phyloP scores from a whole-genome alignment of 2,113 vertebrate genomes.

The Cacatua alba region DNA sequence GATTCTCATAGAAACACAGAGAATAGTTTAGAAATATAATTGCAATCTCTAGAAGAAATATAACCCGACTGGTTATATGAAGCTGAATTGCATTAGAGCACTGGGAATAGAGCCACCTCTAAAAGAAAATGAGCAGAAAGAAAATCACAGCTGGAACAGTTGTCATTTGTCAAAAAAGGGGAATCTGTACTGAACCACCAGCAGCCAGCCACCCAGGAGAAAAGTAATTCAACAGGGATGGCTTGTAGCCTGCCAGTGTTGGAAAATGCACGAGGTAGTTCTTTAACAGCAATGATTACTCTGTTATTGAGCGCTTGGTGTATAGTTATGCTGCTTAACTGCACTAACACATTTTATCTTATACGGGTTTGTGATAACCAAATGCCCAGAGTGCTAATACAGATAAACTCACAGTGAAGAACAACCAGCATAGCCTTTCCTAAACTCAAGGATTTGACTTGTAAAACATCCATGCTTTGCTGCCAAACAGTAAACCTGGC shows the following conservation, averaged over 20 bases:
- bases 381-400: not conserved
- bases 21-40: conserved; percentile 42
- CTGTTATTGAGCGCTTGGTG: not conserved
- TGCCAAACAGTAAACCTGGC: not conserved
- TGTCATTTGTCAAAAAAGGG: conserved; percentile 30
- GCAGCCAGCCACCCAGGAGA: not conserved
- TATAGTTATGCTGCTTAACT: not conserved
- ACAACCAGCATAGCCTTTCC: not conserved
- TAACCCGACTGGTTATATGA: not conserved
- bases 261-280: not conserved
- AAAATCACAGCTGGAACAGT: not conserved
- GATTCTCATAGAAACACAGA: conserved; percentile 23
- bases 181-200: not conserved
- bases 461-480: not conserved
- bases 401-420: too few relatives aligned
- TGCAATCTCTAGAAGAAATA: conserved; percentile 42
- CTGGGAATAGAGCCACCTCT: conserved; percentile 29
- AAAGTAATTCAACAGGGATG: not conserved
- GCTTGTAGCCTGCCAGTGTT: not conserved
- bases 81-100: not conserved
- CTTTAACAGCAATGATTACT: not conserved
- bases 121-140: conserved; percentile 34
- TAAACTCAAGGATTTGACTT: not conserved
- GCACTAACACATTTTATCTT: accelerated
- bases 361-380: not conserved